A percentile compares a stretch with the other conserved stretches of the same genome.
phyloP scores from a whole-genome alignment of 2,888 invertebrate genomes.

The Cyaniris semiargus region DNA sequence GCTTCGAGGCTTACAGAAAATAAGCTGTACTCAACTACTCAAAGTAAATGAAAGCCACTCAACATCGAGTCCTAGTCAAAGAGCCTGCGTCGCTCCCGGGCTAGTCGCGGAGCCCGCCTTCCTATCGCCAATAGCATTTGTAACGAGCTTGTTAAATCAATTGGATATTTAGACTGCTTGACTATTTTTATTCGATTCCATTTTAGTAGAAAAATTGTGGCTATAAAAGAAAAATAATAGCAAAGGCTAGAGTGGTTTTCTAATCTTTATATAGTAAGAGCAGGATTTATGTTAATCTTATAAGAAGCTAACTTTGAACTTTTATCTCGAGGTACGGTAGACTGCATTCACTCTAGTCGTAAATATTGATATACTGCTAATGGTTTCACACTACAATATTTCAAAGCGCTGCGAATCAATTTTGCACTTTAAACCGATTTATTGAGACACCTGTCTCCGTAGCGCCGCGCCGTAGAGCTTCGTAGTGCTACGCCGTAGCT shows the following conservation, averaged over 20 bases:
- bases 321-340: neutral
- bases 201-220: neutral
- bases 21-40: slow-evolving; percentile 11
- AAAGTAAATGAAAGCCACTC: slow-evolving; percentile 18
- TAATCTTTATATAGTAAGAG: neutral
- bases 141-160: slow-evolving; percentile 7
- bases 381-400: neutral
- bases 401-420: neutral
- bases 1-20: neutral
- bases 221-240: neutral
- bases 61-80: neutral
- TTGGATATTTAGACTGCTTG: neutral
- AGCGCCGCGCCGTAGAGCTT: neutral
- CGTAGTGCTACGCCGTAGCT: neutral
- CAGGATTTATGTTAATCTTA: neutral
- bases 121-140: neutral
- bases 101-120: neutral
- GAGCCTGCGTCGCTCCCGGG: neutral
- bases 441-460: neutral
- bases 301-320: neutral
- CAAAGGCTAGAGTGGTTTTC: neutral
- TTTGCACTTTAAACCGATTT: neutral
- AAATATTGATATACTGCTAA: neutral
- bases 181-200: neutral
- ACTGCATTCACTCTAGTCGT: neutral